phyloP scores from a whole-genome alignment of 2,888 invertebrate genomes.

The Anoplius nigerrimus region DNA sequence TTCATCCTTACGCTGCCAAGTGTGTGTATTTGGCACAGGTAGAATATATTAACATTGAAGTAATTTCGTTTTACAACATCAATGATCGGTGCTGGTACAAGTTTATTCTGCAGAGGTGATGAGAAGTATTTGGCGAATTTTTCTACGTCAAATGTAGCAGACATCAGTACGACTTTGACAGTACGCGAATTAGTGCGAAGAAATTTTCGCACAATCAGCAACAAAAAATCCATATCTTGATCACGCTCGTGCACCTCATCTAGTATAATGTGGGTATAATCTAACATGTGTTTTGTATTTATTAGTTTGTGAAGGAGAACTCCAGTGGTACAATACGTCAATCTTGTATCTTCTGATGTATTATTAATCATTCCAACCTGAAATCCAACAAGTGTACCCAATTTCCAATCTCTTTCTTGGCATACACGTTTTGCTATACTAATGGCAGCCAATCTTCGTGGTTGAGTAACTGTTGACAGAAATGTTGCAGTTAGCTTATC shows the following conservation, averaged over 20 bases:
- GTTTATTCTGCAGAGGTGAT: slow-evolving; percentile 67
- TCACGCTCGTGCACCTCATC: slow-evolving; percentile 92
- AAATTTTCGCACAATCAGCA: slow-evolving; percentile 88
- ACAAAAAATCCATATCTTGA: slow-evolving; percentile 92
- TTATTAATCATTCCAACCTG: slow-evolving; percentile 86
- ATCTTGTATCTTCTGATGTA: slow-evolving; percentile 81
- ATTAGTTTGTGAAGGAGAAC: slow-evolving; percentile 83
- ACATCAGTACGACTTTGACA: slow-evolving; percentile 91
- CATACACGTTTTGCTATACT: slow-evolving; percentile 92
- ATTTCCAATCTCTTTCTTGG: slow-evolving; percentile 87
- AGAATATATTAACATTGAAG: slow-evolving; percentile 80
- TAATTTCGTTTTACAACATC: slow-evolving; percentile 77
- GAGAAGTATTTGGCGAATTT: slow-evolving; percentile 76
- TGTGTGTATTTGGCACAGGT: slow-evolving; percentile 76
- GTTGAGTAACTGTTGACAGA: slow-evolving; percentile 85
- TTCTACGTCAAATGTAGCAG: slow-evolving; percentile 90
- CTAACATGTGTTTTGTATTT: slow-evolving; percentile 81
- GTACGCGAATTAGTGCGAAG: slow-evolving; percentile 81
- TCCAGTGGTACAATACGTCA: slow-evolving; percentile 82
- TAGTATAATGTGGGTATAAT: slow-evolving; percentile 88
- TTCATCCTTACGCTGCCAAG: slow-evolving; percentile 71
- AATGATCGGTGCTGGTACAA: slow-evolving; percentile 78
- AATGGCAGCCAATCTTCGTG: slow-evolving; percentile 93
- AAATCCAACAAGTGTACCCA: slow-evolving; percentile 91
- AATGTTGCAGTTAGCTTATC: too few species aligned